Evolutionary conservation across 2,113 vertebrate species (phyloP).

Genomic region (Dryoscopus gambensis): DNA sequence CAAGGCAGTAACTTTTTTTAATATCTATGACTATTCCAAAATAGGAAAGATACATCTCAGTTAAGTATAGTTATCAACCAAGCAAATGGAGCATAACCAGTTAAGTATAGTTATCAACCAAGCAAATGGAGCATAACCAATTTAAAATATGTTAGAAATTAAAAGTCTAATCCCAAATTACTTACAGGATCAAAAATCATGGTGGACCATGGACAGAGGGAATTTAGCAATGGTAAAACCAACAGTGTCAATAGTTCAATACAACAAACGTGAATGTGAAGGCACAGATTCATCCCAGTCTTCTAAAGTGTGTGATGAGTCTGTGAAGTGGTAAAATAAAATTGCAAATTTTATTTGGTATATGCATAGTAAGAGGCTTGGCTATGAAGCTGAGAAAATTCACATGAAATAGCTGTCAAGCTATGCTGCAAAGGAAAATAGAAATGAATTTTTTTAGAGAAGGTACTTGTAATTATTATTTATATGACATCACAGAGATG

Average conservation of each 20-base stretch:
- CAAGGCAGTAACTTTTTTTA: neutral
- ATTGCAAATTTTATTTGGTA: neutral
- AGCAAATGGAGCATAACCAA: neutral
- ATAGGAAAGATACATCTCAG: neutral
- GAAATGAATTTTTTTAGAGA: neutral
- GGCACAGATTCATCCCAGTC: neutral
- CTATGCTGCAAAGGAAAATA: neutral
- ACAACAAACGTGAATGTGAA: neutral
- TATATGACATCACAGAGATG: neutral
- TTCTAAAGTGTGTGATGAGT: neutral
- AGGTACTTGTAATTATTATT: neutral
- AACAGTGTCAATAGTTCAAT: neutral
- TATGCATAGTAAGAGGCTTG: neutral
- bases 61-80: neutral
- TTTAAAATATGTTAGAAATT: neutral
- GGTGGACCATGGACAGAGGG: neutral
- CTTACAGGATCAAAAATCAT: neutral
- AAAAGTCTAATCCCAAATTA: neutral
- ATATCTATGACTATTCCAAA: neutral
- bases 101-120: neutral
- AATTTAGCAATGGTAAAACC: neutral
- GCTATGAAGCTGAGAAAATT: neutral
- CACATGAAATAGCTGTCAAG: neutral
- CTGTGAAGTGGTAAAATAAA: neutral
- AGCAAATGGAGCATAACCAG: neutral